Evolutionary conservation across 2,797 vertebrate species (phyloP).

Genomic region (Coracias cyanogaster): DNA sequence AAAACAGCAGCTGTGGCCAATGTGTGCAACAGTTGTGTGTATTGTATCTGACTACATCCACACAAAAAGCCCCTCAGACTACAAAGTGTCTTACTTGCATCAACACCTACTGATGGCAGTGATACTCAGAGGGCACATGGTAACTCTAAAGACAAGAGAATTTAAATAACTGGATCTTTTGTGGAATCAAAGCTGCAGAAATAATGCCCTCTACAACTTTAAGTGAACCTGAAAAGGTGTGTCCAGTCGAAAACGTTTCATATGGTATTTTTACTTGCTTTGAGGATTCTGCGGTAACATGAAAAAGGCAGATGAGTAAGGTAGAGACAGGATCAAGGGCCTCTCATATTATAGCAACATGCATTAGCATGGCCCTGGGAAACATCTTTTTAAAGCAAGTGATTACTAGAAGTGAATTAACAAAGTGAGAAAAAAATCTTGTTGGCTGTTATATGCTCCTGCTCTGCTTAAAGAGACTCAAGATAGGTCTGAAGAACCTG

Average conservation of each 20-base stretch:
- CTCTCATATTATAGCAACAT: background rate
- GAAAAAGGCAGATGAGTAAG: background rate
- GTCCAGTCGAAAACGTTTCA: background rate
- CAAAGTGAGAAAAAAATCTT: background rate
- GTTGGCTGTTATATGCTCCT: background rate
- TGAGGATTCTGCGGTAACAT: background rate
- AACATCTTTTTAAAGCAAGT: background rate
- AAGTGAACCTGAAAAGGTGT: background rate
- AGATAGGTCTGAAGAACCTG: background rate
- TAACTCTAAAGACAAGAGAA: background rate
- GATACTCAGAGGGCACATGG: background rate
- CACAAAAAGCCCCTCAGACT: no score
- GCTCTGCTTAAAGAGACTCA: background rate
- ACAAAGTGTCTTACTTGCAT: background rate
- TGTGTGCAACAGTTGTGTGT: fast-evolving
- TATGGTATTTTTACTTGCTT: background rate
- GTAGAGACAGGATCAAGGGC: background rate
- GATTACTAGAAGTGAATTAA: background rate
- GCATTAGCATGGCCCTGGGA: background rate
- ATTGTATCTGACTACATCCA: fast-evolving
- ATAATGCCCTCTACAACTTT: background rate
- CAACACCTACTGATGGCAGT: background rate
- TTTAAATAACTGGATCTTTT: background rate
- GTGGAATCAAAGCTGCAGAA: background rate
- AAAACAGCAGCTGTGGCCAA: background rate